Base-by-base conservation (phyloP, 2,797 vertebrate species). In the Bryconaethiops microstoma region DNA sequence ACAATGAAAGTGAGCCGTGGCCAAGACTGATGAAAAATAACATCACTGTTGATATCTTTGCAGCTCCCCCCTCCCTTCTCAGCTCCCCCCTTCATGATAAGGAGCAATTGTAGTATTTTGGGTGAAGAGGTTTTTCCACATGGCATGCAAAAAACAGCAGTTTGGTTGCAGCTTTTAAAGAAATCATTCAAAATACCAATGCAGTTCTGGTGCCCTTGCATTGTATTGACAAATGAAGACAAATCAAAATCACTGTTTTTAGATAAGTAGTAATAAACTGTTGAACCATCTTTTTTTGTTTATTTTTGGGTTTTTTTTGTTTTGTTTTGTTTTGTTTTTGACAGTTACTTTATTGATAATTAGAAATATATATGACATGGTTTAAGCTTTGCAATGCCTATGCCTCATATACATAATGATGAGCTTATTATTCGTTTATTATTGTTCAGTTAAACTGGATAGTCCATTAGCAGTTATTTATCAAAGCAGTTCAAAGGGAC, bases 1-100 rank as follows among this genome's bases (percentile, higher is more conserved):
- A 91, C 87, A 89, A 90, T 90, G 81, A 92, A 91, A 85, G 78
- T 83, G 82, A 88, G 88, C 76, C 63, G 84, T 14, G 48, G 74
- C 76, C 73, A 78, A 87, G 82, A 88, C 82, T 72, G 76, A 89
- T 85, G 80, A 88, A 91, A 89, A 85, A 82, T 77, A 77, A 70
- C 65, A 82, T 86, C 80, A 65, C 74, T 85, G 80, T 80, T 83
- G 70, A 80, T 86, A 84, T 81, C 86, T 84, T 71, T 50, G 64
- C 68, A 70, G 81, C 79, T 80, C 71, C 55, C 29, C 25, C 70
- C 52, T 12, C 5, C 21, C 4, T 6, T 35, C 50, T 10, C 52
- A 45, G 65, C 55, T 63, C n/a, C 25, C 77, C 76, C 50, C 59
- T 80, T 76, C n/a, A 21, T 12, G 76, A 81, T 84, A 86, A 79